Percentiles rank a stretch among this genome's conserved stretches.
Evolutionary conservation across 2,113 vertebrate genomes (phyloP).

Genomic region (Fulmarus glacialis): DNA sequence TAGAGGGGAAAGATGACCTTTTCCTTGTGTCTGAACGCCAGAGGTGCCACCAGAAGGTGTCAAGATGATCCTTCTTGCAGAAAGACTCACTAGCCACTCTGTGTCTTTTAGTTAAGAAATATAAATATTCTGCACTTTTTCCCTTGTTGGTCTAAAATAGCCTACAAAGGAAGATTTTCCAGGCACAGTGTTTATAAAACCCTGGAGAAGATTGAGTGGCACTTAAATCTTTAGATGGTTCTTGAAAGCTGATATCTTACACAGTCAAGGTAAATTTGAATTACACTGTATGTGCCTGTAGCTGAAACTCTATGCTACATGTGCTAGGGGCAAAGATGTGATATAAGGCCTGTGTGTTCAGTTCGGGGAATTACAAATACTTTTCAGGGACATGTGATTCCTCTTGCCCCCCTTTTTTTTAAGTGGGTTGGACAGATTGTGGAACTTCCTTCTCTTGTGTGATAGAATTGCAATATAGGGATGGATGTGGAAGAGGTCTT

Average conservation of each 20-base stretch:
- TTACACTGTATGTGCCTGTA: not conserved
- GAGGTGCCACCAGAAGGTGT: not conserved
- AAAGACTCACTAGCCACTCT: not conserved
- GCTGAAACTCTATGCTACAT: not conserved
- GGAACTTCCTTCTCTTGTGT: not conserved
- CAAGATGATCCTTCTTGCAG: not conserved
- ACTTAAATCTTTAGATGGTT: not conserved
- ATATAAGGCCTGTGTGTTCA: not conserved
- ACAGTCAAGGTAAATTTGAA: not conserved
- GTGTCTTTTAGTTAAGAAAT: not conserved
- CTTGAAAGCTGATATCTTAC: not conserved
- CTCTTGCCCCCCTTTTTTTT: not conserved
- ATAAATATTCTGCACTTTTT: not conserved
- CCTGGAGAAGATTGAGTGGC: not conserved
- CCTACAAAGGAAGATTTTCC: not conserved
- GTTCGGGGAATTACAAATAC: not conserved
- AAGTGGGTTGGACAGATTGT: not conserved
- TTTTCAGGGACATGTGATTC: not conserved
- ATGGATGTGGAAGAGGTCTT: not conserved
- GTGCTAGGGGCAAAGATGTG: not conserved
- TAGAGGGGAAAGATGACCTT: not conserved
- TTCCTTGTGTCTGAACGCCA: not conserved
- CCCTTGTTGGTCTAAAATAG: not conserved
- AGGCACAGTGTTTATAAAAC: constrained; percentile 4
- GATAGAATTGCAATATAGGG: not conserved